Evolutionary conservation across 2,797 vertebrate species (phyloP).

Genomic region (Notolepis coatsorum): DNA sequence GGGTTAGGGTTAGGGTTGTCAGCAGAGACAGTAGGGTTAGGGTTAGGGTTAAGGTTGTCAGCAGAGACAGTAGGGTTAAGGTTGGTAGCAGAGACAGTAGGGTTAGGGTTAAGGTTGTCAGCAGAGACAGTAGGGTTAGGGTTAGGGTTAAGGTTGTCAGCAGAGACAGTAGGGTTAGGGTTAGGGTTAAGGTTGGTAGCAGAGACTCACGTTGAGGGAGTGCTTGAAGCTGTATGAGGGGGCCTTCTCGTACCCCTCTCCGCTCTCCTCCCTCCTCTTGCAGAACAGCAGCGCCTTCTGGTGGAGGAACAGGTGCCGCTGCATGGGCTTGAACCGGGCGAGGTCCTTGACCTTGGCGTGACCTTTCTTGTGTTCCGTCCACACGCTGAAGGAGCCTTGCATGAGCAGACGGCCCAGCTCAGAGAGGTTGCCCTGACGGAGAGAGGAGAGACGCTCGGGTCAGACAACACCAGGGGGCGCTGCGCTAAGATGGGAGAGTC

Average conservation of each 20-base stretch:
- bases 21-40: no score
- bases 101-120: no score
- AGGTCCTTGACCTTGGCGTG: constrained; percentile 97
- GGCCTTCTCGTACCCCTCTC: constrained; percentile 97
- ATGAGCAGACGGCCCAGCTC: constrained; percentile 94
- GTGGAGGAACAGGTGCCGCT: constrained; percentile 95
- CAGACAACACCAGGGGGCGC: background rate
- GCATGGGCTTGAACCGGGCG: constrained; percentile 98
- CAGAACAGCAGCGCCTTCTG: constrained; percentile 96
- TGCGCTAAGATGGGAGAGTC: no score
- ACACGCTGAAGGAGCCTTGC: constrained; percentile 97
- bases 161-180: no score
- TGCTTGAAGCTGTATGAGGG: constrained; percentile 99
- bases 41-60: no score
- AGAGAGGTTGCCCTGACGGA: constrained; percentile 88
- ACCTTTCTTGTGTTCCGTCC: constrained; percentile 97
- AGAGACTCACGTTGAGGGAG: constrained; percentile 92
- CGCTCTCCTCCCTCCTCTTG: constrained; percentile 94
- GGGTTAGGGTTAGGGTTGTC: no score
- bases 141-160: no score
- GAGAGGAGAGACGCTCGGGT: background rate
- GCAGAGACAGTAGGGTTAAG: no score
- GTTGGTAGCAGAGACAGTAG: no score
- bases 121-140: no score
- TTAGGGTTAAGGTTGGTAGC: no score